Evolutionary conservation across 2,113 vertebrate species (phyloP).

Genomic region (Neoarius graeffei): DNA sequence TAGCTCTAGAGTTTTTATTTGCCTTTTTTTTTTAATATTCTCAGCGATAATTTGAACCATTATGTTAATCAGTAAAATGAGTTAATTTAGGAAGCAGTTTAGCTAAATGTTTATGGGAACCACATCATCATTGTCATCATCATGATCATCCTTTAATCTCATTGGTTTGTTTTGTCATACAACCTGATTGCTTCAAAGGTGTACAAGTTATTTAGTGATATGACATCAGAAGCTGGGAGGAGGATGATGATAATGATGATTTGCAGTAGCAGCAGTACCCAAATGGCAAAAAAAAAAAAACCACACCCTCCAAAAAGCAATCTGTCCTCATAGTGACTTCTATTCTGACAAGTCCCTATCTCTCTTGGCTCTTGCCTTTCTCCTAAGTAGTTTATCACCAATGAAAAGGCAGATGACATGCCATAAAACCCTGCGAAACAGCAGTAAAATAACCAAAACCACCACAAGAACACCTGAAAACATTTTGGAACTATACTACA

Average conservation of each 20-base stretch:
- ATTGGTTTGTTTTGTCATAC: neutral
- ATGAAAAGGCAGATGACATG: constrained; percentile 55
- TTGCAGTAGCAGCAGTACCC: neutral
- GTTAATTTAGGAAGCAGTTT: neutral
- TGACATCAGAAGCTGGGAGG: neutral
- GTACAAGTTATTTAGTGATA: neutral
- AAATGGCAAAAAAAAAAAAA: neutral
- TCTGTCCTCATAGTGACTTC: neutral
- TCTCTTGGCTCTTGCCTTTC: neutral
- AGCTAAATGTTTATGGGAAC: neutral
- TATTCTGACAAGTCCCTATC: neutral
- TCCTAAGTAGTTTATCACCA: constrained; percentile 52
- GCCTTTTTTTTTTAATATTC: neutral
- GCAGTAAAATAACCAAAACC: constrained; percentile 53
- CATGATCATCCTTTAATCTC: neutral
- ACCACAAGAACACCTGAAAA: constrained; percentile 58
- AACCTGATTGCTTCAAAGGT: neutral
- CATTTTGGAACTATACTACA: constrained; percentile 45
- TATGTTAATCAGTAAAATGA: neutral
- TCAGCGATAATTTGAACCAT: neutral
- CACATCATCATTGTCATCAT: neutral
- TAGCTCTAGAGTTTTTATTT: neutral
- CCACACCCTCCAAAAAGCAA: neutral
- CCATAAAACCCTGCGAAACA: constrained; percentile 55
- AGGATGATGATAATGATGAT: neutral